These are phyloP conservation scores for Arrhopalites spinosus DNA, from an alignment of 2,888 invertebrate genomes.

Conservation along the genomic window DNA sequence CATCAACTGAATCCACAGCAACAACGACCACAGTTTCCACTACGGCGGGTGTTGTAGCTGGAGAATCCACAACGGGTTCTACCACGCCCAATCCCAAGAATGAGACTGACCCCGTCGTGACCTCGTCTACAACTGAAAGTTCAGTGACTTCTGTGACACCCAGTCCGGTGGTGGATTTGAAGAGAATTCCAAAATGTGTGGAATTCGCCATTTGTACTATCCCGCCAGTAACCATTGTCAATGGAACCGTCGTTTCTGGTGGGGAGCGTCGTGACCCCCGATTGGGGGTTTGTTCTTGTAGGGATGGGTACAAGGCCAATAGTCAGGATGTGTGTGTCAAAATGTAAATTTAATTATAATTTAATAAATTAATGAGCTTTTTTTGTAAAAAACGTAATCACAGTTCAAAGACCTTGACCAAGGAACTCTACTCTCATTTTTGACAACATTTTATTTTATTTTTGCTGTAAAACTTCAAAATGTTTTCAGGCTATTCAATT, in stretches of 20 bases:
- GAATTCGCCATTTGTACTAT: background rate
- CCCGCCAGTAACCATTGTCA: conserved; percentile 2
- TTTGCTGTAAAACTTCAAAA: no score
- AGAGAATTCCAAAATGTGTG: conserved; percentile 7
- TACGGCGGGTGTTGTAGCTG: background rate
- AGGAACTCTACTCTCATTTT: no score
- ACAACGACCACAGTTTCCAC: background rate
- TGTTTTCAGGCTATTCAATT: no score
- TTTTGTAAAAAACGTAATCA: no score
- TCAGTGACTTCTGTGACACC: background rate
- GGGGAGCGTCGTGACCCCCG: background rate
- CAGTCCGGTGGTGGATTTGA: background rate
- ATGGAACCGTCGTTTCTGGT: conserved; percentile 10
- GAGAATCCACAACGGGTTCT: no score
- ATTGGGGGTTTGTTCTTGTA: conserved; percentile 10
- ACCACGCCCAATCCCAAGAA: no score
- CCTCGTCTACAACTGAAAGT: background rate
- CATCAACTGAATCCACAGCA: background rate
- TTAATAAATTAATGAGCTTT: no score
- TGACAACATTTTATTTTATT: no score
- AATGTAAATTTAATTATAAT: no score
- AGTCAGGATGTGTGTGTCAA: background rate
- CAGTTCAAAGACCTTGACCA: no score
- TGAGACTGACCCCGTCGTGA: background rate
- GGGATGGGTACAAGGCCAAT: conserved; percentile 16